Conservation (phyloP, 2,113 vertebrate species). For the Riparia riparia region DNA sequence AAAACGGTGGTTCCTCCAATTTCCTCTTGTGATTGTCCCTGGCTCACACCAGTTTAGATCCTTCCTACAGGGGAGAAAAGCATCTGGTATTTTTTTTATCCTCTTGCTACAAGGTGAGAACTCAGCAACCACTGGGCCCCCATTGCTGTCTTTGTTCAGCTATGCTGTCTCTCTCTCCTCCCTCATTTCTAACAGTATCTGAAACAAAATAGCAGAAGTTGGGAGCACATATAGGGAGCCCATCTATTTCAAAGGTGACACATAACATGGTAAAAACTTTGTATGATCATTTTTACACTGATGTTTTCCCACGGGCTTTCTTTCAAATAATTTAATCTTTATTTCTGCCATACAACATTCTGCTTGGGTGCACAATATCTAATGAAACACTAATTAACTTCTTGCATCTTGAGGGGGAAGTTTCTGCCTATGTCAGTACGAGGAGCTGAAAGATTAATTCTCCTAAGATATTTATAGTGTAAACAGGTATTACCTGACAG, state of each 20-base stretch:
- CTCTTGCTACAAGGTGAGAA: background rate
- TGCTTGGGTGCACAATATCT: background rate
- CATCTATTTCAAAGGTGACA: background rate
- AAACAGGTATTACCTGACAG: constrained; percentile 70
- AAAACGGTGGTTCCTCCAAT: background rate
- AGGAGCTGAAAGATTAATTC: constrained; percentile 39
- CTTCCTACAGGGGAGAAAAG: background rate
- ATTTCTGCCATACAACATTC: constrained; percentile 9
- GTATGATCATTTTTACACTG: background rate
- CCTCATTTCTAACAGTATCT: background rate
- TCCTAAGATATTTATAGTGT: constrained; percentile 56
- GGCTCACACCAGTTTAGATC: background rate
- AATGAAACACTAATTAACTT: constrained; percentile 50
- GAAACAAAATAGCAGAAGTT: background rate
- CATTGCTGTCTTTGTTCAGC: background rate
- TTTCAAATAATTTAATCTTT: constrained; percentile 3
- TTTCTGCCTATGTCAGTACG: background rate
- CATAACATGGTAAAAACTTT: background rate
- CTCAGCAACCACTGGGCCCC: background rate
- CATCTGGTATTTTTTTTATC: background rate
- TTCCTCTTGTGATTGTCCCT: background rate
- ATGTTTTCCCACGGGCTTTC: background rate
- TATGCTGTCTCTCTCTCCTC: background rate
- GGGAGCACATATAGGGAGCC: background rate
- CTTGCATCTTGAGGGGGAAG: background rate